phyloP scores from a whole-genome alignment of 1,140 invertebrate genomes.

The Philaenus spumarius region DNA sequence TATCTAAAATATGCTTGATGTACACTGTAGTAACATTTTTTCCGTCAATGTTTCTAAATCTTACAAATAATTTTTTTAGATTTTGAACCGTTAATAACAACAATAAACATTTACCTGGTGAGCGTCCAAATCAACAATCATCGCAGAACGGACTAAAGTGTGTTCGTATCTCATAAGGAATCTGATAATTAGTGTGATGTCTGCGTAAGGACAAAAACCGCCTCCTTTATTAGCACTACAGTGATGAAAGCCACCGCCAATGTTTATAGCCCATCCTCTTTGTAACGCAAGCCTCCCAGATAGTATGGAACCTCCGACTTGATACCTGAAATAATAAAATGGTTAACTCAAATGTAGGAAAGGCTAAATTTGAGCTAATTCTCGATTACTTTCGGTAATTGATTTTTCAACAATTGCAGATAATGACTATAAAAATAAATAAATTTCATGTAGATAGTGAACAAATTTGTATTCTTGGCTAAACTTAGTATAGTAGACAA shows the following conservation, averaged over 20 bases:
- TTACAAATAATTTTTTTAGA: no score
- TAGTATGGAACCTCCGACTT: constrained; percentile 75
- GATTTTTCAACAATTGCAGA: no score
- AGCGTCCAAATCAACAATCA: constrained; percentile 87
- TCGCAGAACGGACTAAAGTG: constrained; percentile 52
- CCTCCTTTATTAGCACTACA: constrained; percentile 64
- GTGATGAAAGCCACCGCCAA: constrained; percentile 87
- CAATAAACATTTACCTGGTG: constrained; percentile 52
- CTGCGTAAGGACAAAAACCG: constrained; percentile 85
- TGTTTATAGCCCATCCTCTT: constrained; percentile 79
- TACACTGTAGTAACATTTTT: no score
- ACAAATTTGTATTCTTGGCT: no score
- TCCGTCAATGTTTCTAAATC: no score
- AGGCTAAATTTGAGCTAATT: no score
- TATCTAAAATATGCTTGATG: no score
- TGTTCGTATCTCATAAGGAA: constrained; percentile 54
- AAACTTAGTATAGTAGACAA: no score
- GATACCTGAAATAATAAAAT: constrained; percentile 48
- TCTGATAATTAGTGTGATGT: constrained; percentile 70
- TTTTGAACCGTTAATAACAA: background rate
- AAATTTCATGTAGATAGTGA: no score
- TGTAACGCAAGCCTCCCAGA: constrained; percentile 73
- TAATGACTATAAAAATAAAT: background rate
- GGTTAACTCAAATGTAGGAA: constrained; percentile 5
- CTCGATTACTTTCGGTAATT: no score